Base-by-base conservation (phyloP, 2,888 invertebrate genomes). In the Antheraea assamensis region DNA sequence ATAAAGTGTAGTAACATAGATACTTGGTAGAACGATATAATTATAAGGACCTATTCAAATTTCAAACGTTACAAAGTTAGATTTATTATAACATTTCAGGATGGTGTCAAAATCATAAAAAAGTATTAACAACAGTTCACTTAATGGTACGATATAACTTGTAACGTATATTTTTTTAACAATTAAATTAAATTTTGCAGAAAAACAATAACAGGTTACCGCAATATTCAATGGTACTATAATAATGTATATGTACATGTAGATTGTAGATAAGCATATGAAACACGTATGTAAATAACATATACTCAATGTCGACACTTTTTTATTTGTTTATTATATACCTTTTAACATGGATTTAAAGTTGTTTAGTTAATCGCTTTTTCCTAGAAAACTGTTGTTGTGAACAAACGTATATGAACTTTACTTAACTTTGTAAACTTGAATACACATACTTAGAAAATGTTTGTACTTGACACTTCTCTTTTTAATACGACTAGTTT, bases 381-480 rank as follows among this genome's bases (percentile, higher is more conserved):
- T 73, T 73, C 73, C 71, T 42, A 71, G 73, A 73, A 73, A 49
- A 55, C 55, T 70, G 61, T 71, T 73, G 58, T 73, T 64, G 73
- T 73, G 70, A 71, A 61, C 58, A 71, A 30, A 61, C 2, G 61
- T 27, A 27, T 30, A 17, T 61, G 61, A 61, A 61, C 61, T 61
- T 61, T 61, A 61, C 47, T 49, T 71, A 70, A 71, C 58, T 73
- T 73, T 73, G 61, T 61, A 61, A 61, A 61, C 61, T 61, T 61
- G 2, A 58, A 58, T 58, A 52, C 3, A 13, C 21, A 58, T 73
- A 70, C 71, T 64, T 58, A 64, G 64, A 73, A 73, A 73, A 35
- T 49, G 58, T 58, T 52, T 55, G 27, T 17, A 30, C 15, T 30
- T 30, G 27, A 64, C 30, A 64, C 61, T 58, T 58, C 27, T 15